phyloP scores from a whole-genome alignment of 2,113 vertebrate species.

The Apodemus sylvaticus region DNA sequence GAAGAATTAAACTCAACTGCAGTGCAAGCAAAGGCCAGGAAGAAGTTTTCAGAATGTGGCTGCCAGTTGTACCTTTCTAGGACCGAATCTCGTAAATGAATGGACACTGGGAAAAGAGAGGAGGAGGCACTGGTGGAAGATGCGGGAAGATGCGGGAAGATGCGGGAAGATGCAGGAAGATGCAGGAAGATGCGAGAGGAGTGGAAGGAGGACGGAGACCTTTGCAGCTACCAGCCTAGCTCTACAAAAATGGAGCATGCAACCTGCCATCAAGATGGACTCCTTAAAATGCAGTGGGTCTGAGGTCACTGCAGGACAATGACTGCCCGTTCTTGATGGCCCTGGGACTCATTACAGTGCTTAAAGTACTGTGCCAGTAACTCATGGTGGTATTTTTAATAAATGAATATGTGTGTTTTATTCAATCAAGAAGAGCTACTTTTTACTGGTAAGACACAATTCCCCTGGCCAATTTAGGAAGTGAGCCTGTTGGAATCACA shows the following conservation, averaged over 20 bases:
- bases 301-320: background rate
- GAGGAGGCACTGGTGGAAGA: background rate
- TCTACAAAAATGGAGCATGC: background rate
- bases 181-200: no score
- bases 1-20: background rate
- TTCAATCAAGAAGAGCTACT: constrained; percentile 6
- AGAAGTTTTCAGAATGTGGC: background rate
- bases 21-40: background rate
- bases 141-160: no score
- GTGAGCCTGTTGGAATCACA: background rate
- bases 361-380: background rate
- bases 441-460: background rate
- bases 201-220: background rate
- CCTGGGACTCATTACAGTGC: background rate
- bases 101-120: background rate
- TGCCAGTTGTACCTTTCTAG: background rate
- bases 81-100: background rate
- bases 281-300: background rate
- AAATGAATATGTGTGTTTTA: background rate
- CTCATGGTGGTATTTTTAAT: background rate
- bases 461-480: background rate
- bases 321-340: background rate
- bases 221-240: background rate
- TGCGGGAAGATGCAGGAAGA: no score
- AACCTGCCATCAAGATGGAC: background rate